Base-by-base conservation (phyloP, 2,113 vertebrate genomes). In the Spea multiplicata region DNA sequence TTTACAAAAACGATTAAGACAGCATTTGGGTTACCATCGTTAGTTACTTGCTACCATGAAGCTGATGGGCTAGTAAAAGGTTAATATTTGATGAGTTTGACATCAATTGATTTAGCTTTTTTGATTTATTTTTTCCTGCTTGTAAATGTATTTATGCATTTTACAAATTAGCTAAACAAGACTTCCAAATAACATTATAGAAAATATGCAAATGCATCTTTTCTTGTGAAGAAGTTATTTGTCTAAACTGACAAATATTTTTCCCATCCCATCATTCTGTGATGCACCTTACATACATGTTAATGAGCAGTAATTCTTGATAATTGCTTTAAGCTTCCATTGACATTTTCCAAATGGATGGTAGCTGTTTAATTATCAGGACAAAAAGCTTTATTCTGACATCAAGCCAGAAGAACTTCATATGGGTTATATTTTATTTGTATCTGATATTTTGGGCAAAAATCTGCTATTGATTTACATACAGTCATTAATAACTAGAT, bases 321-420 rank as follows among this genome's bases (percentile, higher is more conserved):
- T 76, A 76, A 76, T 76, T 69, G 69, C 74, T 16, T 67, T 68
- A 47, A 69, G 69, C 65, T 69, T 76, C 74, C 66, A 76, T 59
- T 76, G 66, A 76, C 74, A 76, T 76, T 76, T 76, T 57, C 52
- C 50, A 59, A 76, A 76, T 68, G 49, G 44, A 68, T 76, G 30
- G n/a, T 68, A 46, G 52, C 65, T 68, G 66, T 53, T 69, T 76
- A 76, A 76, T 68, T 52, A 76, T 68, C 52, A 76, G 59, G 69
- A 47, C 62, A 57, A 64, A 76, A 68, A 69, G 74, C 65, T 69
- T 76, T 76, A 45, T 48, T 13, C 52, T 76, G 65, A 68, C 74
- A 76, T 55, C 66, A 13, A 7, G 14, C 66, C 44, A 59, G 59
- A 69, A 69, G 12, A 68, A 45, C 65, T 14, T 69, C 2, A 76